Evolutionary conservation across 1,140 invertebrate species (phyloP), one percentile per base, ranked within the genome.

Genomic region (Aleiodes sp.): DNA sequence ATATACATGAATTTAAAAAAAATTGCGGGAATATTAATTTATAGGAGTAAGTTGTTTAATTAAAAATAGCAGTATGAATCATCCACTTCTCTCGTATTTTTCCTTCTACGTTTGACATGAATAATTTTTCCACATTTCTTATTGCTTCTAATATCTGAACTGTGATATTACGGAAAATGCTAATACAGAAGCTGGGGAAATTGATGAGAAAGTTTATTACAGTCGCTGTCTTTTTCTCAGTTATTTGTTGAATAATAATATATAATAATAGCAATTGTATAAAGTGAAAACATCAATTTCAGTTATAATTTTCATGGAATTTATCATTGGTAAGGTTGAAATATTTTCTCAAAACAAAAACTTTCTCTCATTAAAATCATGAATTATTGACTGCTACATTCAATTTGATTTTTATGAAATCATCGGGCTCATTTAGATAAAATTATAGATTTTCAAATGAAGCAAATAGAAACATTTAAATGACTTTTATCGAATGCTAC

Each of bases 251-350:
- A 21, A n/a, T n/a, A 52, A 52, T 52, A 21, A 6, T 24, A 9
- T 24, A 52, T 52, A 12, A 52, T 52, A 52, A 24, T 52, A 21
- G 46, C 14, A 24, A 52, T 52, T 52, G 6, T 24, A 19, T 21
- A 24, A n/a, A 52, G 46, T 52, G 46, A 52, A 52, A 52, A 52
- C 16, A 24, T 52, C 46, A 16, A 52, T n/a, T n/a, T 52, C 46
- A 52, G 9, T 2, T 8, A 52, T 52, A 52, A 21, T 4, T 52
- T 12, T 24, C n/a, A n/a, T n/a, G 26, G n/a, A 21, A 52, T 52
- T 52, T 52, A 24, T 24, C 46, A 8, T 24, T n/a, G n/a, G 2
- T 16, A 6, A 52, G 19, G 19, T 46, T 24, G 19, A 52, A 16
- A 52, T 19, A 24, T 24, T 52, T 52, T 52, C 10, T 21, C 26